Evolutionary conservation across 2,113 vertebrate species (phyloP).

Genomic region (Corythornis madagascariensis): DNA sequence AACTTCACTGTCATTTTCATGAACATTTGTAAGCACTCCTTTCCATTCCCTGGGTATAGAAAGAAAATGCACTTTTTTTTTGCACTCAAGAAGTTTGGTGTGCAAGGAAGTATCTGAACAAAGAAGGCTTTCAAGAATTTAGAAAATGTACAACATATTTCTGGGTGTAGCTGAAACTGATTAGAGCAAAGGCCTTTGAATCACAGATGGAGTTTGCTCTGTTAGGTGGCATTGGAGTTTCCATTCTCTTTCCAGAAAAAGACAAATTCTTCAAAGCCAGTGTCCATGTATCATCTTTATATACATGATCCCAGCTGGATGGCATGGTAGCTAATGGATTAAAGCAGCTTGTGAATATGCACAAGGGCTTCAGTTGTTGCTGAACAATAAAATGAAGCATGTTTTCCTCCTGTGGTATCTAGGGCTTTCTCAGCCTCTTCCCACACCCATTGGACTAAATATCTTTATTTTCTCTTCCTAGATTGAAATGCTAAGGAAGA

Average conservation of each 20-base stretch:
- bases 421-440: neutral
- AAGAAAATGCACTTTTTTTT: neutral
- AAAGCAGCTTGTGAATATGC: neutral
- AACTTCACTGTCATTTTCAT: neutral
- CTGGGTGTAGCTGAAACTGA: neutral
- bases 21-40: neutral
- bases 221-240: neutral
- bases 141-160: neutral
- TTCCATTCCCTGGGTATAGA: neutral
- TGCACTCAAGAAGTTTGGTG: neutral
- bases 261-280: neutral
- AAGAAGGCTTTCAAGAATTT: neutral
- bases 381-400: neutral
- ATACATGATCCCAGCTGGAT: neutral
- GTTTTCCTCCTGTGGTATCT: neutral
- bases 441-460: neutral
- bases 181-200: neutral
- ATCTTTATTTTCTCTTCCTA: constrained; percentile 64
- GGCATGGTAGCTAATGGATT: neutral
- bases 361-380: neutral
- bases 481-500: constrained; percentile 88
- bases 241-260: neutral
- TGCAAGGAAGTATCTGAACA: neutral
- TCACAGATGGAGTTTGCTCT: neutral
- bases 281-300: neutral